Conservation (phyloP, 2,113 vertebrate species). For the Protomyctophum bolini region DNA sequence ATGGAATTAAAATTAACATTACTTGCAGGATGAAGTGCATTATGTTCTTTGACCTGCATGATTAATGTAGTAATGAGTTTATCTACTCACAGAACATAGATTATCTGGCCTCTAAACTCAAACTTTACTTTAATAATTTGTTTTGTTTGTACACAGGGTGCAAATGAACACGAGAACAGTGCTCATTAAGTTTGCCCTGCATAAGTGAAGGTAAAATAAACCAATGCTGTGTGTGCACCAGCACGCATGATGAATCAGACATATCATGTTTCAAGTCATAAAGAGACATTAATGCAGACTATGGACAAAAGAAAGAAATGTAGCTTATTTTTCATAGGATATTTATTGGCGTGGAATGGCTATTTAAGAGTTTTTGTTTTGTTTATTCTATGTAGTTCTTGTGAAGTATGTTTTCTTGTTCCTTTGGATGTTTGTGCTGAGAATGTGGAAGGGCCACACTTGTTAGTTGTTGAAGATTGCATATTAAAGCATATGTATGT, state of each 20-base stretch:
- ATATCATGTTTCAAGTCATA: not conserved
- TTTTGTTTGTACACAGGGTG: slow-evolving; percentile 69
- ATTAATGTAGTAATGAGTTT: too few relatives aligned
- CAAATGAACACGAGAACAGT: slow-evolving; percentile 65
- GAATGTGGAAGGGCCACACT: not conserved
- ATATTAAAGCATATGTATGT: too few relatives aligned
- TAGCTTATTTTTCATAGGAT: slow-evolving; percentile 22
- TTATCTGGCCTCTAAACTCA: too few relatives aligned
- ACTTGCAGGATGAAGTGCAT: too few relatives aligned
- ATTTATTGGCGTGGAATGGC: not conserved
- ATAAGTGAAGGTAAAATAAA: slow-evolving; percentile 69
- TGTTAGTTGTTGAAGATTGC: not conserved
- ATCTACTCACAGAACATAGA: too few relatives aligned
- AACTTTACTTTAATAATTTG: slow-evolving; percentile 13
- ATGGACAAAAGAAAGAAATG: not conserved
- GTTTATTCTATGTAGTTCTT: not conserved
- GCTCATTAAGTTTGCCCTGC: slow-evolving; percentile 73
- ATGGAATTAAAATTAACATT: too few relatives aligned
- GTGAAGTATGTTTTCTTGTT: not conserved
- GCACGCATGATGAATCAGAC: not conserved
- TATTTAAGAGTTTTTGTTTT: not conserved
- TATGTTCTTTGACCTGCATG: too few relatives aligned
- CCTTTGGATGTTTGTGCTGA: slow-evolving; percentile 1
- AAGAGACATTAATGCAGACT: not conserved
- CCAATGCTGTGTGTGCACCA: slow-evolving; percentile 1